phyloP scores from a whole-genome alignment of 2,888 invertebrate genomes.

The Automeris io region DNA sequence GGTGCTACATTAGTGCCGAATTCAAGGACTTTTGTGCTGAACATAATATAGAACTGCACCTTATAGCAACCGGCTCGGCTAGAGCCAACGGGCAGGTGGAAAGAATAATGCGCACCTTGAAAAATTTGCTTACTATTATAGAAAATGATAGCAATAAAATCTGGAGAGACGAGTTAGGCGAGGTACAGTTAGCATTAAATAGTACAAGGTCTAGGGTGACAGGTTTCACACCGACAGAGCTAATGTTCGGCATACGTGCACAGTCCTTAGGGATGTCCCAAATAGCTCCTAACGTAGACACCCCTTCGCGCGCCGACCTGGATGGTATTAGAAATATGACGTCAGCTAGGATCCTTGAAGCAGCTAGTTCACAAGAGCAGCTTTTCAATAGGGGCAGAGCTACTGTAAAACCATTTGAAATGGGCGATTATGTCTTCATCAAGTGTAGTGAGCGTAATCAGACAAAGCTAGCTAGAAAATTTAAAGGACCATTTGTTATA shows the following conservation, averaged over 20 bases:
- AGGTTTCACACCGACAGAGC: conserved; percentile 12
- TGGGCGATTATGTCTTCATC: conserved; percentile 17
- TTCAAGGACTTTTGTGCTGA: conserved; percentile 18
- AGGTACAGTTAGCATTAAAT: conserved; percentile 19
- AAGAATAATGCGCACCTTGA: conserved; percentile 15
- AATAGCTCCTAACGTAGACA: not conserved
- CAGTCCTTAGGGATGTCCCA: conserved; percentile 11
- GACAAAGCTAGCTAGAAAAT: conserved; percentile 18
- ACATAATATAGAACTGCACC: conserved; percentile 18
- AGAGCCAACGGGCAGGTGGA: conserved; percentile 19
- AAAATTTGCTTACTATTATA: conserved; percentile 12
- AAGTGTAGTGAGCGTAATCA: conserved; percentile 17
- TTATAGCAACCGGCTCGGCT: conserved; percentile 22
- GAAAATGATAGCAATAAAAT: conserved; percentile 13
- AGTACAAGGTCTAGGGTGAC: conserved; percentile 15
- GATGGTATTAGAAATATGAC: conserved; percentile 7
- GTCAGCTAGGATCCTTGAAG: conserved; percentile 7
- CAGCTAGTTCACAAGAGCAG: conserved; percentile 6
- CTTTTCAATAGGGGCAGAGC: conserved; percentile 16
- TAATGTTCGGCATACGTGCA: too few relatives aligned
- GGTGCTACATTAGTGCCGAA: conserved; percentile 15
- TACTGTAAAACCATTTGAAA: conserved; percentile 8
- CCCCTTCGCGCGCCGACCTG: conserved; percentile 7
- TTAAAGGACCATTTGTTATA: conserved; percentile 14
- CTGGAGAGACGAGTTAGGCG: conserved; percentile 19